phyloP scores from a whole-genome alignment of 2,888 invertebrate genomes.

The Epinotia nisella region DNA sequence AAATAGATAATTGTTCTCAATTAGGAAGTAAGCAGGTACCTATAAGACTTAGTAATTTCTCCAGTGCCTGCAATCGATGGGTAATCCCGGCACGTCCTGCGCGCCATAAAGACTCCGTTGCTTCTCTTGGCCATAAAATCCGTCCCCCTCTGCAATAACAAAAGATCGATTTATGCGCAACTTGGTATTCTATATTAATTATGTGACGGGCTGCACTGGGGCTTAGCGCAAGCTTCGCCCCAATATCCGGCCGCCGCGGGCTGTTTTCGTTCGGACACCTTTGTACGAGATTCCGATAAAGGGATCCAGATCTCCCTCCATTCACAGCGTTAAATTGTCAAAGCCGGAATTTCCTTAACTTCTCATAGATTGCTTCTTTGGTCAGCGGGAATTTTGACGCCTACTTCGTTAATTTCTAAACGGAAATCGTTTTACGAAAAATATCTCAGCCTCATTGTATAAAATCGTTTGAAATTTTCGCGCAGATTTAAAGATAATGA shows the following conservation, averaged over 20 bases:
- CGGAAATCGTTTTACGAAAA: conserved; percentile 20
- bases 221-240: conserved; percentile 51
- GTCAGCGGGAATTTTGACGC: conserved; percentile 37
- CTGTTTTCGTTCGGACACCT: conserved; percentile 60
- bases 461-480: conserved; percentile 43
- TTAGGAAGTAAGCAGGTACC: background rate
- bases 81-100: conserved; percentile 16
- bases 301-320: conserved; percentile 50
- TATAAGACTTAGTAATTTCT: background rate
- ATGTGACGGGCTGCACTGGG: conserved; percentile 52
- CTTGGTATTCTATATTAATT: conserved; percentile 56
- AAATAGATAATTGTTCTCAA: background rate
- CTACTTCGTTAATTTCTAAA: conserved; percentile 43
- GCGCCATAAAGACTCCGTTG: conserved; percentile 8
- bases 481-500: conserved; percentile 46
- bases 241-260: conserved; percentile 61
- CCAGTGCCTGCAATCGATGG: background rate
- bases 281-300: conserved; percentile 58
- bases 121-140: conserved; percentile 23
- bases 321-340: conserved; percentile 49
- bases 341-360: conserved; percentile 48
- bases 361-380: conserved; percentile 36
- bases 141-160: conserved; percentile 47
- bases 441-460: conserved; percentile 48
- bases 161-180: conserved; percentile 55